A percentile compares a stretch with the other conserved stretches of the same genome.
These are phyloP conservation scores for Trilocha varians DNA, from an alignment of 2,888 invertebrate genomes.

Conservation along the genomic window DNA sequence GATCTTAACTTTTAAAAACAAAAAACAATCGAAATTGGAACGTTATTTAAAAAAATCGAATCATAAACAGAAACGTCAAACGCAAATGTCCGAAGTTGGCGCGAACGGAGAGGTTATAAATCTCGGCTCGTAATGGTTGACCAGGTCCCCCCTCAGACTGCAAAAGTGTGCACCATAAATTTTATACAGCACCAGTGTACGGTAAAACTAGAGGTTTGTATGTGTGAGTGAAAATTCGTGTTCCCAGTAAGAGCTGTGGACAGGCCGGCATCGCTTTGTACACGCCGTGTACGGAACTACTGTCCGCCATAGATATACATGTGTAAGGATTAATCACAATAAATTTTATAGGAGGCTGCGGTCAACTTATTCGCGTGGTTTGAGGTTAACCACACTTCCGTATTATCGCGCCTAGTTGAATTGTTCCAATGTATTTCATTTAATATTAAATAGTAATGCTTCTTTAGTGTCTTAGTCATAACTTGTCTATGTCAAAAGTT, in stretches of 20 bases:
- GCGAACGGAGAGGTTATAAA: conserved; percentile 64
- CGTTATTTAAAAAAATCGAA: conserved; percentile 20
- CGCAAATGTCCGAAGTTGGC: conserved; percentile 58
- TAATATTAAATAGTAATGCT: too few relatives aligned
- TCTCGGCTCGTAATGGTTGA: conserved; percentile 72
- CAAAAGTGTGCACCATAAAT: conserved; percentile 73
- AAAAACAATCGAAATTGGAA: conserved; percentile 9
- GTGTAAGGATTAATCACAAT: conserved; percentile 52
- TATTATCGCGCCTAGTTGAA: conserved; percentile 2
- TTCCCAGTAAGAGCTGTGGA: conserved; percentile 56
- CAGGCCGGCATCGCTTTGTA: conserved; percentile 62
- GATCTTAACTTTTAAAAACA: conserved; percentile 3
- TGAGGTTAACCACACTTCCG: conserved; percentile 18
- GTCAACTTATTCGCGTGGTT: conserved; percentile 31
- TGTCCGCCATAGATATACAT: conserved; percentile 35
- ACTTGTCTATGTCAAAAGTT: too few relatives aligned
- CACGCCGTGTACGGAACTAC: conserved; percentile 43
- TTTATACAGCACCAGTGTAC: conserved; percentile 67
- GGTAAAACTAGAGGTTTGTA: conserved; percentile 47
- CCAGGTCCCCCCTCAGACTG: conserved; percentile 55
- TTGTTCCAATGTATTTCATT: not conserved
- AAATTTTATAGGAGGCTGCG: conserved; percentile 43
- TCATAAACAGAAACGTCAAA: conserved; percentile 32
- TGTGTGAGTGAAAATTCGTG: conserved; percentile 65
- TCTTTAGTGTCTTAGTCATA: too few relatives aligned